These are phyloP conservation scores for Pristionchus maxplancki DNA, from an alignment of 2,888 invertebrate genomes.

Conservation along the genomic window DNA sequence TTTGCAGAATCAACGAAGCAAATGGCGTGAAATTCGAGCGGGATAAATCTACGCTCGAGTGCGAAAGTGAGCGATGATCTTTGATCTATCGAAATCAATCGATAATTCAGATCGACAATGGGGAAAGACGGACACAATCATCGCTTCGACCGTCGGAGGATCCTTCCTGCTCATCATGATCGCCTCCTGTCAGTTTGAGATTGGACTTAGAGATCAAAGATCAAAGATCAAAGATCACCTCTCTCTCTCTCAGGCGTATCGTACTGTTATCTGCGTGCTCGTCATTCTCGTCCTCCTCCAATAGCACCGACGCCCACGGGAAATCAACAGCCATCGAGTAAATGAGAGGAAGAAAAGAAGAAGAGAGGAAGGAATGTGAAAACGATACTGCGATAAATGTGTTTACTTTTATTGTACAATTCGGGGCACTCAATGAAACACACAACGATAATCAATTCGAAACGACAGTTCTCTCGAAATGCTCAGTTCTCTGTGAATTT, in stretches of 20 bases:
- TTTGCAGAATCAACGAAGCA: too few relatives aligned
- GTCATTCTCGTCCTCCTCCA: background rate
- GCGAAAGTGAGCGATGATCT: background rate
- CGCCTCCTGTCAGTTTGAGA: background rate
- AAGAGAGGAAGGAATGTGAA: background rate
- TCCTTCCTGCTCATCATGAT: background rate
- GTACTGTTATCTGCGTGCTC: background rate
- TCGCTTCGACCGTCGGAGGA: background rate
- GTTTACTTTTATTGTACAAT: too few relatives aligned
- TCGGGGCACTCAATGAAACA: too few relatives aligned
- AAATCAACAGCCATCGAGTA: background rate
- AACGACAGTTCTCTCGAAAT: background rate
- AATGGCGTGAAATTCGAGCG: background rate
- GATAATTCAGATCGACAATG: slow-evolving; percentile 29
- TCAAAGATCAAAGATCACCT: background rate
- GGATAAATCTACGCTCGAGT: background rate
- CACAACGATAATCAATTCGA: too few relatives aligned
- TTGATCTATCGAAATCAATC: background rate
- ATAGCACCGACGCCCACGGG: background rate
- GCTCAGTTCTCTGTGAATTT: background rate
- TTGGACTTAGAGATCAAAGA: background rate
- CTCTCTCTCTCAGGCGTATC: background rate
- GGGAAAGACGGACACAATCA: background rate
- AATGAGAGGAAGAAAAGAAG: background rate
- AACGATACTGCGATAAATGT: background rate